Base-by-base conservation (phyloP, 2,797 vertebrate species). In the Hypotaenidia okinawae region DNA sequence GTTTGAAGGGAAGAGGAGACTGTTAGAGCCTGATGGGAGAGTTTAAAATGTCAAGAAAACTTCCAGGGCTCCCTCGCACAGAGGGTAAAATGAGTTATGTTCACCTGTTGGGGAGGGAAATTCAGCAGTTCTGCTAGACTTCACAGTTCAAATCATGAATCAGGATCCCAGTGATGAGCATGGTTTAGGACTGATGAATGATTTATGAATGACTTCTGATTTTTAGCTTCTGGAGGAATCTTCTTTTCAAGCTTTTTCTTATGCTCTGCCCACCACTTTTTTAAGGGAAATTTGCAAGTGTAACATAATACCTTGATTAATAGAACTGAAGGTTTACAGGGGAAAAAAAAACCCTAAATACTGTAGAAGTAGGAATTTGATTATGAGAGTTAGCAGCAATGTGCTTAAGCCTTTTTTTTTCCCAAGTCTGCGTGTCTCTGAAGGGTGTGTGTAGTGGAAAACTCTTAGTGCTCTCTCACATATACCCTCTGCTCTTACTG, bases 21-120 rank as follows among this genome's bases (percentile, higher is more conserved):
- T 93, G 33, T 90, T 81, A 73, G 80, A 93, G 87, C 87, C 91
- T 88, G 87, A 91, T 76, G 94, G 82, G 76, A 92, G 23, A 79
- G 79, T 81, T 88, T 73, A 67, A 88, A 75, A 84, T 67, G 52
- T 47, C 80, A 84, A 57, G 74, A 91, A 93, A 90, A 91, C 73
- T 90, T 94, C 39, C 33, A 59, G 14, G 63, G 66, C 66, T 94
- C 59, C 73, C 73, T 86, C 63, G 43, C 41, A 69, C 54, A 11
- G 13, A 54, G 80, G 55, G 27, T 28, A 67, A 88, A 59, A 74
- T 86, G 80, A 96, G 74, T 94, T 92, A 89, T 52, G 55, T 57
- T 92, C 93, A 92, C 58, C 54, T 75, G 79, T 91, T 0, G 0
- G 28, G 55, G 55, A 90, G 43, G 22, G 47, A 92, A 92, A 93